Percentiles rank a stretch among this genome's conserved stretches.
Conservation (phyloP, 2,888 invertebrate genomes). For the Anagyrus pseudococci region DNA sequence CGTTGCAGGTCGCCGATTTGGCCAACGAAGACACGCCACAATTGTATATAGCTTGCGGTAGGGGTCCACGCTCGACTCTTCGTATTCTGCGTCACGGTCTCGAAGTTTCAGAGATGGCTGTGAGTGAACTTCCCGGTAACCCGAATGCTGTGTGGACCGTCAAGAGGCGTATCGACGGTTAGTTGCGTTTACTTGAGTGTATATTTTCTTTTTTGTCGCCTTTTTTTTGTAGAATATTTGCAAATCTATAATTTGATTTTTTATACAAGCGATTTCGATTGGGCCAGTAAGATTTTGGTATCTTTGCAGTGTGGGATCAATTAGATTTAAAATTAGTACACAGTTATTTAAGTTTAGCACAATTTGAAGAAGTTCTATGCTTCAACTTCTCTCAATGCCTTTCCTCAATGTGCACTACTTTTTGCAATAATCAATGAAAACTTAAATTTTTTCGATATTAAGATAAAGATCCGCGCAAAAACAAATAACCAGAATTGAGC, state of each 20-base stretch:
- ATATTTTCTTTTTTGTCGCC: background rate
- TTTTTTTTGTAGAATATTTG: background rate
- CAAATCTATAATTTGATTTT: background rate
- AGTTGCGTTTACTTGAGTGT: constrained; percentile 57
- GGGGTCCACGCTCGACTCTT: constrained; percentile 93
- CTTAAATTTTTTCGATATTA: constrained; percentile 36
- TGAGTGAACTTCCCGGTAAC: constrained; percentile 98
- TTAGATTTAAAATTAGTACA: too few species aligned
- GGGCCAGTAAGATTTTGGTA: too few species aligned
- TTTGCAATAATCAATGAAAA: too few species aligned
- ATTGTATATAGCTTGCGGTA: constrained; percentile 93
- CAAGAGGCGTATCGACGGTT: constrained; percentile 93
- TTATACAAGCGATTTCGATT: too few species aligned
- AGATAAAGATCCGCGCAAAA: constrained; percentile 40
- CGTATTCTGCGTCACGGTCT: constrained; percentile 93
- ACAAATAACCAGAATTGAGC: constrained; percentile 24
- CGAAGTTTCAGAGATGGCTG: constrained; percentile 99
- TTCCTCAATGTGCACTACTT: too few species aligned
- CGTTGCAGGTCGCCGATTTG: constrained; percentile 79
- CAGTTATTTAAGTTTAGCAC: too few species aligned
- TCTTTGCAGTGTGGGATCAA: too few species aligned
- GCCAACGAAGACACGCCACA: constrained; percentile 99
- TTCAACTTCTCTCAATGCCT: too few species aligned
- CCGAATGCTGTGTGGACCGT: constrained; percentile 99
- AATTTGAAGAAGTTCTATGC: too few species aligned